These are phyloP conservation scores for Channa argus DNA, from an alignment of 2,113 vertebrate species.

Conservation along the genomic window DNA sequence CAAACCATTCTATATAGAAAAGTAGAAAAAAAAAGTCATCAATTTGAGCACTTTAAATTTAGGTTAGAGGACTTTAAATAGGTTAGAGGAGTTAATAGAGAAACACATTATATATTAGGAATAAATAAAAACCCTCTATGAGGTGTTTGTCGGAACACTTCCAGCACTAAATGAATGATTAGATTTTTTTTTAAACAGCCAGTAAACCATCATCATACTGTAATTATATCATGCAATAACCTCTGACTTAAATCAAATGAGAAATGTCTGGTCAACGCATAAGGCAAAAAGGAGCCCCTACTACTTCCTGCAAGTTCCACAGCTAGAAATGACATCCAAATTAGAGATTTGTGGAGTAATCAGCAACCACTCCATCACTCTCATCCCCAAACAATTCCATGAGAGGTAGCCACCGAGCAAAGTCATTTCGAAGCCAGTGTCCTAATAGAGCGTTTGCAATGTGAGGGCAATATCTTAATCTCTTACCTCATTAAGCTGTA, in stretches of 20 bases:
- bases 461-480: slow-evolving; percentile 76
- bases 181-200: slow-evolving; percentile 2
- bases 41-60: neutral
- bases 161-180: neutral
- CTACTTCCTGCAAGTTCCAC: slow-evolving; percentile 33
- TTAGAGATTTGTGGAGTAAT: slow-evolving; percentile 57
- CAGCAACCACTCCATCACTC: slow-evolving; percentile 53
- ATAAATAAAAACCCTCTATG: neutral
- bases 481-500: slow-evolving; percentile 79
- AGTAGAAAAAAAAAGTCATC: neutral
- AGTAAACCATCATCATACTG: neutral
- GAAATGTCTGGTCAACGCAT: neutral
- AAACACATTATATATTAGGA: neutral
- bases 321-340: slow-evolving; percentile 44
- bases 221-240: slow-evolving; percentile 39
- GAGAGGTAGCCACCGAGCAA: slow-evolving; percentile 43
- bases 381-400: slow-evolving; percentile 54
- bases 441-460: slow-evolving; percentile 66
- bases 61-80: neutral
- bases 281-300: slow-evolving; percentile 12
- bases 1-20: neutral
- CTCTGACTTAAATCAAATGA: slow-evolving; percentile 42
- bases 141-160: neutral
- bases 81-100: neutral
- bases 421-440: slow-evolving; percentile 53